Conservation (phyloP, 2,797 vertebrate genomes). For the Trachops cirrhosus region DNA sequence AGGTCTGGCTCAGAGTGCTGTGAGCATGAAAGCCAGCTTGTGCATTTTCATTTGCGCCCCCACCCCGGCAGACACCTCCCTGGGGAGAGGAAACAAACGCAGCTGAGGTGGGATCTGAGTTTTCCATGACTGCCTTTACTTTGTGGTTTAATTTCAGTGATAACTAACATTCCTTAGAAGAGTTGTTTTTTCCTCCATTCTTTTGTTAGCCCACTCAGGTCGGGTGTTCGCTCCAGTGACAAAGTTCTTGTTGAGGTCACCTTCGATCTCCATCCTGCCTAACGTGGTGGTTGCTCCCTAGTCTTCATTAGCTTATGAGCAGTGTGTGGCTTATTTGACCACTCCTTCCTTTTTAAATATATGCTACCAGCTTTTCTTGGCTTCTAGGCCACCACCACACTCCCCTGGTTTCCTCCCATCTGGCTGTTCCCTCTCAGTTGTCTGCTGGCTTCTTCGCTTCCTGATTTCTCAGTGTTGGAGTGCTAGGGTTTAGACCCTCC, state of each 20-base stretch:
- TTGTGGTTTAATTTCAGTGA: background rate
- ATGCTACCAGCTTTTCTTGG: background rate
- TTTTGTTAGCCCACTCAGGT: background rate
- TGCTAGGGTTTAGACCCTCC: background rate
- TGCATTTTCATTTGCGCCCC: background rate
- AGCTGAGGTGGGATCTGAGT: background rate
- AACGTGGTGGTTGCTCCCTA: rapidly evolving
- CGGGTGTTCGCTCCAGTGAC: background rate
- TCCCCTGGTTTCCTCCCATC: background rate
- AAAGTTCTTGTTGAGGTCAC: background rate
- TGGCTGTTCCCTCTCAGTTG: background rate
- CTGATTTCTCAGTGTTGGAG: background rate
- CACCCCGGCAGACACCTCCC: background rate
- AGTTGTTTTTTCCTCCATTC: background rate
- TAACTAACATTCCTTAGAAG: background rate
- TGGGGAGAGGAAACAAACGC: background rate
- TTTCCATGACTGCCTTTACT: background rate
- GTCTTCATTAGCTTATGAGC: background rate
- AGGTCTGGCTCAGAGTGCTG: background rate
- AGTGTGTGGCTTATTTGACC: background rate
- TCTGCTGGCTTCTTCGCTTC: background rate
- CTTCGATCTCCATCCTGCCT: background rate
- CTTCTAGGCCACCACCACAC: background rate
- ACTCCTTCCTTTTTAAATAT: background rate
- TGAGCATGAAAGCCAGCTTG: background rate